Percentiles rank a stretch among this genome's conserved stretches.
Conservation (phyloP, 2,888 invertebrate genomes). For the Eurois occulta region DNA sequence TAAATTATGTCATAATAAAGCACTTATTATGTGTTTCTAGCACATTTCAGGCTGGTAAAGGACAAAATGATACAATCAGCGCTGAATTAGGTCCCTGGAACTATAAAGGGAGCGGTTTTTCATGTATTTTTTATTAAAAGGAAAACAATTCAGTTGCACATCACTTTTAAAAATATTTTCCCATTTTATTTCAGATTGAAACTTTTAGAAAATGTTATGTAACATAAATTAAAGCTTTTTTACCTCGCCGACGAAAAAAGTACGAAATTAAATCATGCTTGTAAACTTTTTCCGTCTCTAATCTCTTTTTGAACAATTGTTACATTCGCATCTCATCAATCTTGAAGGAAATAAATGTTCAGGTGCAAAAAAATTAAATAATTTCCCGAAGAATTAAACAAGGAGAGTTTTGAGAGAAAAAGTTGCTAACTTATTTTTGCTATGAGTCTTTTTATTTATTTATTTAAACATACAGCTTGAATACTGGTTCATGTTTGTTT, state of each 20-base stretch:
- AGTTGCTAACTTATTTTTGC: conserved; percentile 54
- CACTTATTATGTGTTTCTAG: background rate
- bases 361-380: conserved; percentile 69
- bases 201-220: background rate
- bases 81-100: background rate
- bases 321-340: conserved; percentile 60
- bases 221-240: conserved; percentile 26
- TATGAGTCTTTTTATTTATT: too few relatives aligned
- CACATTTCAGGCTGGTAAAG: background rate
- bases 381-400: conserved; percentile 62
- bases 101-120: background rate
- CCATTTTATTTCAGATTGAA: background rate
- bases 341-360: conserved; percentile 55
- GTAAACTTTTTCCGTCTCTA: conserved; percentile 39
- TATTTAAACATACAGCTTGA: too few relatives aligned
- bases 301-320: conserved; percentile 57
- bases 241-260: background rate
- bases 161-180: background rate
- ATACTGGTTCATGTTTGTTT: too few relatives aligned
- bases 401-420: conserved; percentile 60
- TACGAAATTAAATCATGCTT: conserved; percentile 33
- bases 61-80: background rate
- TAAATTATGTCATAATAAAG: conserved; percentile 3
- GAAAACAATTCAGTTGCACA: background rate
- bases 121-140: background rate